Base-by-base conservation (phyloP, 2,113 vertebrate species). In the Meleagris gallopavo region DNA sequence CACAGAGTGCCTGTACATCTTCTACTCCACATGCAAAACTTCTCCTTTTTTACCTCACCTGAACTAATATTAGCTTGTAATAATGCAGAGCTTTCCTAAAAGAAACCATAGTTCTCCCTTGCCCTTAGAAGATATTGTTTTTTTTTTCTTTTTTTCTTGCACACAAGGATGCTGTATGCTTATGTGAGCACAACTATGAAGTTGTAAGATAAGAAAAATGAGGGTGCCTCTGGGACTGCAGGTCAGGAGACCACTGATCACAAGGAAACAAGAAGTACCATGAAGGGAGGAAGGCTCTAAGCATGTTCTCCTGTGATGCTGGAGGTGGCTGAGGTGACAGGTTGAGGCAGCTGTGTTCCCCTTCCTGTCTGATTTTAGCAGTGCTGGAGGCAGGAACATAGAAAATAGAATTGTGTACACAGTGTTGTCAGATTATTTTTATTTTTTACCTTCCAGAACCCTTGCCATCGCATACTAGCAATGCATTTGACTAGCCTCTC, bases 211-310 rank as follows among this genome's bases (percentile, higher is more conserved):
- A 41, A 80, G 50, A 70, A 67, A 64, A 32, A 32, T 62, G 69
- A 91, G 5, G 29, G 36, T 18, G 50, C 30, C 34, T 55, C 25
- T 27, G 46, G 7, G 4, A 45, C 4, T 22, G 18, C 0, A 0
- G 50, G 34, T 71, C 3, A 24, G 55, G 72, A 83, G 64, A 60
- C 50, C 27, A 83, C 61, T 30, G 13, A 20, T 77, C 32, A 46
- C 22, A 86, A 60, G 24, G 24, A 58, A 77, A 58, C 20, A 72
- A 62, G 50, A 81, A 5, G 11, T 8, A 57, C 17, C 13, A 20
- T 10, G 21, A 19, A 58, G 12, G 21, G 25, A 83, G n/a, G 58
- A 61, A 50, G 79, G 60, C 52, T 27, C 52, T 41, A 55, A 83
- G 32, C 2, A 2, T 34, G 30, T 8, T 85, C 43, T 89, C 32